Percentiles rank a stretch among this genome's conserved stretches.
Evolutionary conservation across 2,113 vertebrate genomes (phyloP).

Genomic region (Ceuthmochares aereus): DNA sequence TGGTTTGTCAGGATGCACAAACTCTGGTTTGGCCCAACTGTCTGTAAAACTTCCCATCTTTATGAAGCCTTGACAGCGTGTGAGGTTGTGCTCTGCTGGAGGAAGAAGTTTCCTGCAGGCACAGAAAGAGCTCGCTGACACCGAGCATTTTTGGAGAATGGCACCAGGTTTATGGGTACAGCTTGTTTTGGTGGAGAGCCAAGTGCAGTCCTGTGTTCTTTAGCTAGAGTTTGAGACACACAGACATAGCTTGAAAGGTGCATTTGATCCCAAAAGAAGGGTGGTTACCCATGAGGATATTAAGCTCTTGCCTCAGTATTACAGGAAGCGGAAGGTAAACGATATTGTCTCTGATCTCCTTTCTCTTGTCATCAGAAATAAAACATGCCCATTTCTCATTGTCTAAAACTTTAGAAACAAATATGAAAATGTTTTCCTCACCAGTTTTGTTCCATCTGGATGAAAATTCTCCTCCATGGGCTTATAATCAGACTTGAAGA

Average conservation of each 20-base stretch:
- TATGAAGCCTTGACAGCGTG: accelerated
- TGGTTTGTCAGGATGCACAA: not conserved
- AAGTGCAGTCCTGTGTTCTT: not conserved
- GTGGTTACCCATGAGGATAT: not conserved
- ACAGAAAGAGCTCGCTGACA: accelerated
- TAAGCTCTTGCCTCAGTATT: not conserved
- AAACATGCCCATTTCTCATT: not conserved
- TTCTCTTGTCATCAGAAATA: not conserved
- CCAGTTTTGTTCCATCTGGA: not conserved
- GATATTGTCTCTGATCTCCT: not conserved
- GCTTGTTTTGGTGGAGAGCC: not conserved
- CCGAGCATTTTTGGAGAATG: not conserved
- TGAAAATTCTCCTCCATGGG: not conserved
- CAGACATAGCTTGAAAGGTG: not conserved
- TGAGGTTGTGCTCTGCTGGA: not conserved
- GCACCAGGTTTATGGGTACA: not conserved
- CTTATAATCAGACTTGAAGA: not conserved
- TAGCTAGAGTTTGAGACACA: not conserved
- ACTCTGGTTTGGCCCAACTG: not conserved
- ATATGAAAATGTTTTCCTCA: not conserved
- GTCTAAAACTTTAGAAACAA: not conserved
- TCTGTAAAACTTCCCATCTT: not conserved
- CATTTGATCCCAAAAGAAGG: not conserved
- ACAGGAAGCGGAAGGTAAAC: not conserved
- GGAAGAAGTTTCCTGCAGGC: not conserved